Percentiles rank a stretch among this genome's conserved stretches.
These are phyloP conservation scores for Acleris laterana DNA, from an alignment of 2,888 invertebrate genomes.

Conservation along the genomic window DNA sequence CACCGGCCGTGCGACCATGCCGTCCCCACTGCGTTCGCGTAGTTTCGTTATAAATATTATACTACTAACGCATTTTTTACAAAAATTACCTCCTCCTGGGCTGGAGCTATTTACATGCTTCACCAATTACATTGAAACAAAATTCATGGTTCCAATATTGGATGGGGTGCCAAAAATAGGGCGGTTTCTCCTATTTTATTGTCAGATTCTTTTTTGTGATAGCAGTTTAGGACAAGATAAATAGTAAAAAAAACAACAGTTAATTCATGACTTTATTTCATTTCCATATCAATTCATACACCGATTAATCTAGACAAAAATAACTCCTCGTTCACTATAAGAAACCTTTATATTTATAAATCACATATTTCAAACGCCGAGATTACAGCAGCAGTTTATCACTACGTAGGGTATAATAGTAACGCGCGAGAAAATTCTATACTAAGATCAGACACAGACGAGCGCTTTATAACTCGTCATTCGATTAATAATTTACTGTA, in stretches of 20 bases:
- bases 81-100: too few relatives aligned
- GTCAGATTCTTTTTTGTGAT: too few relatives aligned
- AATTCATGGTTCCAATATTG: background rate
- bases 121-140: background rate
- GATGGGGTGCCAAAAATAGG: too few relatives aligned
- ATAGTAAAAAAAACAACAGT: conserved; percentile 53
- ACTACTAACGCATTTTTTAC: too few relatives aligned
- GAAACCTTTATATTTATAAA: conserved; percentile 63
- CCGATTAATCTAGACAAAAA: conserved; percentile 71
- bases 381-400: conserved; percentile 60
- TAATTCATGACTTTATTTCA: conserved; percentile 77
- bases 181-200: too few relatives aligned
- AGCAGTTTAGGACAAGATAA: too few relatives aligned
- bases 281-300: conserved; percentile 74
- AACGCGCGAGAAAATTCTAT: conserved; percentile 43
- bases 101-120: too few relatives aligned
- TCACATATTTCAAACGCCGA: conserved; percentile 70
- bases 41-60: too few relatives aligned
- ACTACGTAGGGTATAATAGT: conserved; percentile 43
- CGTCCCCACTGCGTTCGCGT: too few relatives aligned
- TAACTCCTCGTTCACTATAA: conserved; percentile 62
- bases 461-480: conserved; percentile 3
- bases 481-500: conserved; percentile 5
- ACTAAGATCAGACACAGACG: conserved; percentile 39
- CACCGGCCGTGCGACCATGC: too few relatives aligned